A percentile compares a stretch with the other conserved stretches of the same genome.
Conservation (phyloP, 2,113 vertebrate species). For the Phoenicopterus ruber region DNA sequence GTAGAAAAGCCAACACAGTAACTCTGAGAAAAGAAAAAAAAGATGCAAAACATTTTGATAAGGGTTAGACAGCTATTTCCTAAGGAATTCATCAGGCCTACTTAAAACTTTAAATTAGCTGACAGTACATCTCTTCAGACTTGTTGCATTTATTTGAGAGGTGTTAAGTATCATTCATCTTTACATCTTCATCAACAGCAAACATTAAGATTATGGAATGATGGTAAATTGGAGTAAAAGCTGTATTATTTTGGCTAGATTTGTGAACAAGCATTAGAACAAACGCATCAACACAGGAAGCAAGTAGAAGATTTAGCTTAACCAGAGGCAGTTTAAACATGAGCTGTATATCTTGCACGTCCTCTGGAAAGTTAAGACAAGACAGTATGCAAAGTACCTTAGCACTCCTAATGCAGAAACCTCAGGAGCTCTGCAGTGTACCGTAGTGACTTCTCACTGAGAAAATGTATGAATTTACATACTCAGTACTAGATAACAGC, state of each 20-base stretch:
- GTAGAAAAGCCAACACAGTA: background rate
- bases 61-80: background rate
- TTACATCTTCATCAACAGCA: background rate
- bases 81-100: background rate
- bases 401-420: background rate
- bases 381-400: background rate
- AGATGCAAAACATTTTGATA: background rate
- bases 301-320: background rate
- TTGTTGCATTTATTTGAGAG: background rate
- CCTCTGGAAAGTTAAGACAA: background rate
- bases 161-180: background rate
- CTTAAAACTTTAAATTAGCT: background rate
- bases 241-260: background rate
- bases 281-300: background rate
- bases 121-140: background rate
- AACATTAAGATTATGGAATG: background rate
- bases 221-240: background rate
- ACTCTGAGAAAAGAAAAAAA: background rate
- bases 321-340: background rate
- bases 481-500: background rate
- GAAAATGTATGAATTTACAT: background rate
- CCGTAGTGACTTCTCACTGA: background rate
- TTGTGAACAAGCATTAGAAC: background rate
- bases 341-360: background rate
- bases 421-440: background rate